Evolutionary conservation across 37 sponge, comb jelly and placozoan genomes (phyloP).

Genomic region (Haliclona indistincta): DNA sequence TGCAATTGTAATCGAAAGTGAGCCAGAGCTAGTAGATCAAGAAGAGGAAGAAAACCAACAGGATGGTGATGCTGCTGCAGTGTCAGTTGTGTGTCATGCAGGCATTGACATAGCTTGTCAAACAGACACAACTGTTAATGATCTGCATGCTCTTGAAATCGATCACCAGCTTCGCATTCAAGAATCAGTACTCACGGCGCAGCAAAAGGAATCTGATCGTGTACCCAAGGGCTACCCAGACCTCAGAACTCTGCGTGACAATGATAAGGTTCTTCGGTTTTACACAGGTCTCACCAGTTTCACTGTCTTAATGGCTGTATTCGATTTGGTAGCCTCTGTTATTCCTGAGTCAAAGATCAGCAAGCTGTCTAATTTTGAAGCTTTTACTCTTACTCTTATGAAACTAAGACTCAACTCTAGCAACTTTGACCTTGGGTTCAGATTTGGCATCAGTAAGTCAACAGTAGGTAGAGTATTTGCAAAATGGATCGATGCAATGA

Average conservation of each 20-base stretch:
- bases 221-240: slow-evolving; percentile 23
- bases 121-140: slow-evolving; percentile 16
- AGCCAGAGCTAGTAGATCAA: no score
- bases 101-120: no score
- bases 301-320: slow-evolving; percentile 28
- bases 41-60: neutral
- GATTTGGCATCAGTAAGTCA: slow-evolving; percentile 17
- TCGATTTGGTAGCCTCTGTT: slow-evolving; percentile 17
- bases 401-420: slow-evolving; percentile 25
- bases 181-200: slow-evolving; percentile 4
- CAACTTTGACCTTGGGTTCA: slow-evolving; percentile 26
- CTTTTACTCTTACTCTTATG: slow-evolving; percentile 40
- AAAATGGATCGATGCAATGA: slow-evolving; percentile 27
- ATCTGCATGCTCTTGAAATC: slow-evolving; percentile 14
- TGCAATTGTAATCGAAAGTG: no score
- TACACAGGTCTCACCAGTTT: slow-evolving; percentile 43
- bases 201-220: no score
- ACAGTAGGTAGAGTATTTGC: slow-evolving; percentile 21
- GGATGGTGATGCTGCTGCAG: neutral
- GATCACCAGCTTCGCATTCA: slow-evolving; percentile 1
- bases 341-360: slow-evolving; percentile 1
- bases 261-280: slow-evolving; percentile 15
- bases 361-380: slow-evolving; percentile 8
- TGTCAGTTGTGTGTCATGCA: neutral
- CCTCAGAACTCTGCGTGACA: slow-evolving; percentile 1